Evolutionary conservation across 2,888 invertebrate genomes (phyloP).

Genomic region (Drosophila tanythrix): DNA sequence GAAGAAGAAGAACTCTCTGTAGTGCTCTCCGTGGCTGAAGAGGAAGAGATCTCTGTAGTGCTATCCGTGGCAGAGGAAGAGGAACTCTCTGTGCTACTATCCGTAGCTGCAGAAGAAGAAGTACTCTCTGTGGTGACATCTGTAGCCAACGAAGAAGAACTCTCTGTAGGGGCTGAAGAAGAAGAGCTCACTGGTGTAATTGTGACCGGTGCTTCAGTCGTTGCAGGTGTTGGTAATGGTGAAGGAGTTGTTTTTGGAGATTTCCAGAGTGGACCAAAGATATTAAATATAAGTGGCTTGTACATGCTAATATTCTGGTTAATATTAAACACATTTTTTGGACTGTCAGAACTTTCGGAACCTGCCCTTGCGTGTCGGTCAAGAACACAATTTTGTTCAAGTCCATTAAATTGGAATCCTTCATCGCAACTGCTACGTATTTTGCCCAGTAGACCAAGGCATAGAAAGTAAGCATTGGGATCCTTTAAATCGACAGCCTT

Average conservation of each 20-base stretch:
- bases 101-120: neutral
- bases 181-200: neutral
- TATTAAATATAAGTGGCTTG: constrained; percentile 42
- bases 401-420: constrained; percentile 37
- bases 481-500: constrained; percentile 26
- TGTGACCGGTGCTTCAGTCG: neutral
- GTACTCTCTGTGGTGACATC: neutral
- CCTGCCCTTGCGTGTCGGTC: neutral
- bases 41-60: neutral
- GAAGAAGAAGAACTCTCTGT: neutral
- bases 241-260: neutral
- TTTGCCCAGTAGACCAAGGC: constrained; percentile 47
- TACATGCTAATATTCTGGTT: constrained; percentile 39
- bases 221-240: neutral
- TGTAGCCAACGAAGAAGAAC: neutral
- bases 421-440: constrained; percentile 30
- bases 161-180: neutral
- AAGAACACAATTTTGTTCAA: constrained; percentile 32
- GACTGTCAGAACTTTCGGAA: neutral
- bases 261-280: constrained; percentile 25
- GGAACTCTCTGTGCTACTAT: constrained; percentile 3
- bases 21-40: neutral
- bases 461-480: constrained; percentile 37
- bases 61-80: neutral
- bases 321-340: constrained; percentile 36